Evolutionary conservation across 2,113 vertebrate genomes (phyloP).

Genomic region (Hypomesus transpacificus): DNA sequence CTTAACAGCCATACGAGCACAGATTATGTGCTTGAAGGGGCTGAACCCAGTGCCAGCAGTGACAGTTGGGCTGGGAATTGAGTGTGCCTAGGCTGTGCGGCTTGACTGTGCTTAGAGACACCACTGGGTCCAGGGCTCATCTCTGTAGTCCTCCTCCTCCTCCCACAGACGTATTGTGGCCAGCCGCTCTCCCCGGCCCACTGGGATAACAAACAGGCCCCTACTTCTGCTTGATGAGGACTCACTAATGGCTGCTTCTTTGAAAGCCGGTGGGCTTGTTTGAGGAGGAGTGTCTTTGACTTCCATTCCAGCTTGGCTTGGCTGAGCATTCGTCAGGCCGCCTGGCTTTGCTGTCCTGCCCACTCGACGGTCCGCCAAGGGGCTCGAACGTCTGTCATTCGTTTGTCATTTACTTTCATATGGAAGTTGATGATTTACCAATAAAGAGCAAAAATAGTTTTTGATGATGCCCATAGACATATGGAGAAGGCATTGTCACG

Average conservation of each 20-base stretch:
- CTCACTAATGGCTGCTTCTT: constrained; percentile 70
- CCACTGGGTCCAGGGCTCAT: constrained; percentile 67
- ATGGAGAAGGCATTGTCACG: constrained; percentile 59
- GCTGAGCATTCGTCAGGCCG: constrained; percentile 66
- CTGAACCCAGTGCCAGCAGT: constrained; percentile 70
- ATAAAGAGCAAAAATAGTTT: constrained; percentile 65
- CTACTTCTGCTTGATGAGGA: constrained; percentile 63
- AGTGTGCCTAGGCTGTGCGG: constrained; percentile 59
- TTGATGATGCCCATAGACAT: constrained; percentile 66
- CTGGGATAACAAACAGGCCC: constrained; percentile 59
- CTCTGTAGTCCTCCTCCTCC: constrained; percentile 53
- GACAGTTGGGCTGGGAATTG: constrained; percentile 82
- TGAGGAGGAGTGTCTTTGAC: constrained; percentile 72
- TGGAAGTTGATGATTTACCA: constrained; percentile 73
- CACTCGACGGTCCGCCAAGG: constrained; percentile 63
- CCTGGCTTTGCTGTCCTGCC: constrained; percentile 73
- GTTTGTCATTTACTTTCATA: constrained; percentile 73
- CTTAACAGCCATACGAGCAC: constrained; percentile 73
- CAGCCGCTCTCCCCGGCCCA: constrained; percentile 50
- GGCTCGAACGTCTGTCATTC: constrained; percentile 72
- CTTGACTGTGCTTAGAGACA: constrained; percentile 68
- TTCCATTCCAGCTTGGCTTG: constrained; percentile 74
- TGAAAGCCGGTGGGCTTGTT: constrained; percentile 65
- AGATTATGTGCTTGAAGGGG: constrained; percentile 78
- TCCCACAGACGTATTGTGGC: constrained; percentile 59